Evolutionary conservation across 2,797 vertebrate species (phyloP).

Genomic region (Amblyraja radiata): DNA sequence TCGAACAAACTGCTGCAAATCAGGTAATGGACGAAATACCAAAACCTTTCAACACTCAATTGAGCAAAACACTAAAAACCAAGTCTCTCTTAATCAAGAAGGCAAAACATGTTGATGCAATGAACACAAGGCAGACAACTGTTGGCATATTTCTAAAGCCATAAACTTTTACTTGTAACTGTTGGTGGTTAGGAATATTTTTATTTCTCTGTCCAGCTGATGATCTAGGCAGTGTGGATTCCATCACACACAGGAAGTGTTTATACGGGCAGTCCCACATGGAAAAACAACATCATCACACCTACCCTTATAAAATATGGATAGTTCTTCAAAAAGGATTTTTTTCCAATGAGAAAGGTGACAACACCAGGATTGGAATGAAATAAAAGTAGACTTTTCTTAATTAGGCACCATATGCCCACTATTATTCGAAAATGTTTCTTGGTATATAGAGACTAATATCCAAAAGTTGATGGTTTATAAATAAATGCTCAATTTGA

Average conservation of each 20-base stretch:
- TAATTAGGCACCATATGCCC: neutral
- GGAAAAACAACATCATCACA: neutral
- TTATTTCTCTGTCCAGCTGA: neutral
- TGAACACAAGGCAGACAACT: neutral
- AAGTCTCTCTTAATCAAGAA: neutral
- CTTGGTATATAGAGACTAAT: neutral
- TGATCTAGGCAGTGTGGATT: neutral
- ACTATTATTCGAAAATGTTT: neutral
- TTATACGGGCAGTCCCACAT: neutral
- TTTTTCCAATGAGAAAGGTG: neutral
- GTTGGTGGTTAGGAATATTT: neutral
- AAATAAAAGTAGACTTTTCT: neutral
- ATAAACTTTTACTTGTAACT: neutral
- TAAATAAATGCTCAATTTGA: neutral
- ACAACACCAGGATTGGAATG: neutral
- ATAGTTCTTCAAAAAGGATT: neutral
- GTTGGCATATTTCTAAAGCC: neutral
- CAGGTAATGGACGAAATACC: no score
- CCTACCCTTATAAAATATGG: neutral
- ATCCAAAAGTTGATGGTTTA: neutral
- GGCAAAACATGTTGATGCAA: neutral
- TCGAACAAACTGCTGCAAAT: neutral
- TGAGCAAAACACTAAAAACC: neutral
- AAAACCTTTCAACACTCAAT: neutral
- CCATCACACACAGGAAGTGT: slow-evolving; percentile 20